Evolutionary conservation across 2,113 vertebrate genomes (phyloP).

Genomic region (Spermophilus dauricus): DNA sequence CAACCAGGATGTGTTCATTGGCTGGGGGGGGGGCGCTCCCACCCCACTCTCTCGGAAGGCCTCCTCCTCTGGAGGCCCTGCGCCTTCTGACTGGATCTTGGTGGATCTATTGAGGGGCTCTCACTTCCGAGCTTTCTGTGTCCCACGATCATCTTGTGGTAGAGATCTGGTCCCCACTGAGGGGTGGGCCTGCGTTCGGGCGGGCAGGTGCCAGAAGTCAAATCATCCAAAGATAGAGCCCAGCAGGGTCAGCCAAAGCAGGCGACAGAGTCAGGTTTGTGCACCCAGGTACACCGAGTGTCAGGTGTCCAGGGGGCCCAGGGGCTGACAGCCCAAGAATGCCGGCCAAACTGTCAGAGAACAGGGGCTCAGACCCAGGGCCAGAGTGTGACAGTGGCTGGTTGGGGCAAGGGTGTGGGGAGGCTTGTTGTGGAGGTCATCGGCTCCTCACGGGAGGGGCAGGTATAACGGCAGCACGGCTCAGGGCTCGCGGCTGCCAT

Average conservation of each 20-base stretch:
- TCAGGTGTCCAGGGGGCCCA: not conserved
- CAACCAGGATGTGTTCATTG: not conserved
- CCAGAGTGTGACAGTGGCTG: no score
- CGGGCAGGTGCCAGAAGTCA: not conserved
- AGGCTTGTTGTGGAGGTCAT: no score
- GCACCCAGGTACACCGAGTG: not conserved
- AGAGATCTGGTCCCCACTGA: not conserved
- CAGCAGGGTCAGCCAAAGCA: not conserved
- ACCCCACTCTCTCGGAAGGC: constrained; percentile 36
- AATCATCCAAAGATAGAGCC: not conserved
- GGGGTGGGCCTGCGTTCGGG: not conserved
- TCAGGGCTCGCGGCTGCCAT: not conserved
- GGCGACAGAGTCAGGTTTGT: not conserved
- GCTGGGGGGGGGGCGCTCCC: constrained; percentile 35
- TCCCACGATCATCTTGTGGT: not conserved
- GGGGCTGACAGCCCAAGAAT: not conserved
- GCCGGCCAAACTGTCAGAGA: not conserved
- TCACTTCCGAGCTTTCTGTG: not conserved
- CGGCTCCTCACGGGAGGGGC: not conserved
- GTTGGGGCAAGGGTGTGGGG: accelerated
- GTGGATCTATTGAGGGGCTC: no score
- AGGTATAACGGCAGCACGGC: no score
- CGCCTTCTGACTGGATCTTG: not conserved
- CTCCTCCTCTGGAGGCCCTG: not conserved
- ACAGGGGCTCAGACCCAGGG: not conserved